Evolutionary conservation across 2,797 vertebrate genomes (phyloP), one percentile per base, ranked within the genome.

Genomic region (Cichlasoma orientale): DNA sequence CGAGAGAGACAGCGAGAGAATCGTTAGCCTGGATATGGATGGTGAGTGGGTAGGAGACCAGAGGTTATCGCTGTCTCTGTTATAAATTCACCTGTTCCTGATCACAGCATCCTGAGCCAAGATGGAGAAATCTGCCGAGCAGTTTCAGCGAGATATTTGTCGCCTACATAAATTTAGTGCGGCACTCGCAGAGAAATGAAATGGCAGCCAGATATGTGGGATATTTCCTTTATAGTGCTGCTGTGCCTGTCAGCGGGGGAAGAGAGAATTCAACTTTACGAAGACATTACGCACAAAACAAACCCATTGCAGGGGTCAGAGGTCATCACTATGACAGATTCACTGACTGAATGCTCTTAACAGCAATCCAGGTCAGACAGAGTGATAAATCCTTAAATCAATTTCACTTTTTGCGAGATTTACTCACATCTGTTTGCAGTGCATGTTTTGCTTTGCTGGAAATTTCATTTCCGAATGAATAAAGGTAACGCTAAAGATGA

Each of bases 21-120:
- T 78, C 6, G 53, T 54, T 70, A 73, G 53, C 3, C 19, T 19
- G 74, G 66, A 73, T 79, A 59, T 57, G 52, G 78, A 86, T 75
- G 69, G 72, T 1, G 79, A 84, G 77, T 36, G 72, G 69, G 82
- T 27, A 52, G 74, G 19, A 71, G 78, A 87, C 71, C 82, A 82
- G 80, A 84, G 77, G 85, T 83, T 88, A 85, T 86, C 75, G 25
- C 33, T 23, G 47, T 59, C 59, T 73, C 25, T 2, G 69, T 44
- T 73, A 83, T 83, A 85, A 80, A 86, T 80, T 55, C 2, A 7
- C 29, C 47, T 50, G 41, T 18, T 86, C 66, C 47, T 23, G 76
- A 77, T 83, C 66, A n/a, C 77, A 56, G 55, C 53, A 4, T 68
- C 47, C 68, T 10, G 3, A 79, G 25, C 69, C 6, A 21, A 8